A percentile compares a stretch with the other conserved stretches of the same genome.
These are phyloP conservation scores for Yponomeuta plumbellus DNA, from an alignment of 2,888 invertebrate species.

Conservation along the genomic window DNA sequence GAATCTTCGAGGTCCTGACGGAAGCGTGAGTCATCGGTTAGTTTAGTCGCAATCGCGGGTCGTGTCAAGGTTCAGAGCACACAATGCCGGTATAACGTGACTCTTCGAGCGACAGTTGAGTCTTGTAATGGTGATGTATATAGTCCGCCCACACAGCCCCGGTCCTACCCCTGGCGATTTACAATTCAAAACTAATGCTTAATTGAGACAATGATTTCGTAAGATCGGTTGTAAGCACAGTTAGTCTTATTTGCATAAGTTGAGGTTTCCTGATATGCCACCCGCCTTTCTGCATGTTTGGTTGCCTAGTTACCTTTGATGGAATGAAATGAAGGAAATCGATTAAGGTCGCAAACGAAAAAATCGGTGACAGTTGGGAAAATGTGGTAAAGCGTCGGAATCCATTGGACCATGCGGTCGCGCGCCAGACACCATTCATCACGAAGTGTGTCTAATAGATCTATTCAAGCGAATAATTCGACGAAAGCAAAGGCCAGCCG, in stretches of 20 bases:
- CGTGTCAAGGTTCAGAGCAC: conserved; percentile 53
- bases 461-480: conserved; percentile 51
- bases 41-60: conserved; percentile 34
- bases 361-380: not conserved
- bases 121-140: not conserved
- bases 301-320: not conserved
- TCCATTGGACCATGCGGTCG: conserved; percentile 47
- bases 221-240: conserved; percentile 18
- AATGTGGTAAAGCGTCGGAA: conserved; percentile 18
- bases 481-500: conserved; percentile 38
- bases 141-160: conserved; percentile 2
- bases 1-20: conserved; percentile 51
- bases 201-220: conserved; percentile 6
- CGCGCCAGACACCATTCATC: conserved; percentile 41
- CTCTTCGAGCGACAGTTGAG: conserved; percentile 3
- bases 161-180: not conserved
- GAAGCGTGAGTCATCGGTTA: conserved; percentile 57
- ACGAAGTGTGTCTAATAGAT: conserved; percentile 49
- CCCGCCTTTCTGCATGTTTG: not conserved
- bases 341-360: conserved; percentile 15
- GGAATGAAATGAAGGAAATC: conserved; percentile 16
- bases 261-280: not conserved
- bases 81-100: conserved; percentile 29
- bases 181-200: conserved; percentile 8
- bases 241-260: conserved; percentile 11